Evolutionary conservation across 2,797 vertebrate species (phyloP), one percentile per base, ranked within the genome.

Genomic region (Coilia nasus): DNA sequence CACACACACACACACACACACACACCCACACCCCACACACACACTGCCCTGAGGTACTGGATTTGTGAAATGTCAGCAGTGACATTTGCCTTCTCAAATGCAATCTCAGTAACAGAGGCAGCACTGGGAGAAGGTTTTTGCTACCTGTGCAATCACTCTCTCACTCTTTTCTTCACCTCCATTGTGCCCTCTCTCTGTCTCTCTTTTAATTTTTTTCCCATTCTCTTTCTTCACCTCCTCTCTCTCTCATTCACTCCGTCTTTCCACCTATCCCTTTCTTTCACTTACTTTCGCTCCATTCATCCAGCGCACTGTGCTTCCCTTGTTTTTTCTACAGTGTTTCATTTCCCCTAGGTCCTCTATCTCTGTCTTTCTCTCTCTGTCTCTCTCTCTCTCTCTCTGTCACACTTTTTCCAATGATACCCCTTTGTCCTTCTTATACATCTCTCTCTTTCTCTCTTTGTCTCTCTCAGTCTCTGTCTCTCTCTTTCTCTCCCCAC

Each of bases 21-120:
- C 14, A 57, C 14, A 5, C 56, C 19, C 17, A 57, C 56, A 57
- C 56, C 19, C 25, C 64, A 67, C 25, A 67, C 64, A 67, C 64
- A 67, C 25, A 31, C 0, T 60, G n/a, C 82, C 60, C 41, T n/a
- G n/a, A 67, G 60, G 82, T 83, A n/a, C 82, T 25, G 82, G 3
- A 17, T 46, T 83, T 83, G 35, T 67, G 60, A 44, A 44, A 64
- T 83, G 82, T 83, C 82, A 83, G 59, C 82, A 60, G 59, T 83
- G 59, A 83, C 82, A 67, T 67, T 67, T 67, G 64, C 64, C 64
- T 31, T 25, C 64, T 64, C 59, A 60, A 67, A 47, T 25, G 60
- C 82, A 81, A 64, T 21, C 56, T 83, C 25, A 81, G 54, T 62
- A 81, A 83, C 82, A 83, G 71, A 83, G 31, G 25, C 19, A 67